A percentile compares a stretch with the other conserved stretches of the same genome.
Evolutionary conservation across 2,113 vertebrate genomes (phyloP).

Genomic region (Sapayoa aenigma): DNA sequence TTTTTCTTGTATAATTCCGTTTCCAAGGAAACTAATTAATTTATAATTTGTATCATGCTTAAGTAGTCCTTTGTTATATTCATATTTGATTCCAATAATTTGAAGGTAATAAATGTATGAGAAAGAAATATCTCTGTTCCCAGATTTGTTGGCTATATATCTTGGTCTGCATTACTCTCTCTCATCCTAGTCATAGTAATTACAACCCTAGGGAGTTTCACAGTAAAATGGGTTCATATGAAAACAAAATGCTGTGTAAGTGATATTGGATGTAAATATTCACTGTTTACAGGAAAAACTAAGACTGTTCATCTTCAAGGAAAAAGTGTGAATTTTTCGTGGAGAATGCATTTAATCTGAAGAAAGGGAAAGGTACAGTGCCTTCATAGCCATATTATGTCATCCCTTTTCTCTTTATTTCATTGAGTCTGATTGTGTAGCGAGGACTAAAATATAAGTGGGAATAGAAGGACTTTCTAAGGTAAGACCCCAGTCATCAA

Average conservation of each 20-base stretch:
- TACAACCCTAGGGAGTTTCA: background rate
- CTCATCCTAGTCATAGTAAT: background rate
- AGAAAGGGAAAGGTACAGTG: background rate
- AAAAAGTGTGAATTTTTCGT: background rate
- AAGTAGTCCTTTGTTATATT: background rate
- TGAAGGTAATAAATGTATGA: background rate
- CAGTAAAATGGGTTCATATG: background rate
- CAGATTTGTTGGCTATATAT: background rate
- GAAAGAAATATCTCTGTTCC: background rate
- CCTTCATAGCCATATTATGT: background rate
- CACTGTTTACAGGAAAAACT: background rate
- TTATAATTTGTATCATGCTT: background rate
- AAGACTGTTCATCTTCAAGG: background rate
- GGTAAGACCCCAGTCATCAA: background rate
- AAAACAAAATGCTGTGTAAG: background rate
- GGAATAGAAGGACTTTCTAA: background rate
- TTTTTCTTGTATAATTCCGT: background rate
- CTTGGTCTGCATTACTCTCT: background rate
- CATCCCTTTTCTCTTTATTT: background rate
- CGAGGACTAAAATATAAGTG: background rate
- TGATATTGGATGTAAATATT: background rate
- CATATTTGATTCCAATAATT: background rate
- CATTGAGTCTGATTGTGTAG: background rate
- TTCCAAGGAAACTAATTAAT: background rate
- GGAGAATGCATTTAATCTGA: background rate